A percentile compares a stretch with the other conserved stretches of the same genome.
Conservation (phyloP, 2,113 vertebrate genomes). For the Larimichthys crocea region DNA sequence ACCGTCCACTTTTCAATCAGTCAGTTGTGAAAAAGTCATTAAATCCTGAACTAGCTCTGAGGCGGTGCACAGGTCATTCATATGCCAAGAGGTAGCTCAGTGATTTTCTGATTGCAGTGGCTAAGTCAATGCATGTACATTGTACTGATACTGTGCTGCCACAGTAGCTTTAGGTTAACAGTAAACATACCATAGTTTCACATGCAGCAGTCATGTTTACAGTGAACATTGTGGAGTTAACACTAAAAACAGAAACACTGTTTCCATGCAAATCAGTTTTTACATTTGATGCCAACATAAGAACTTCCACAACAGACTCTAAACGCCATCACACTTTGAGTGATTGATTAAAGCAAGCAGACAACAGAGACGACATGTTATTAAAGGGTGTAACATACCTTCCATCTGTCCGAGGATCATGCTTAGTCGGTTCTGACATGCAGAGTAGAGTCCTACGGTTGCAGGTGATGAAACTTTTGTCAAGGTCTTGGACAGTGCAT, state of each 20-base stretch:
- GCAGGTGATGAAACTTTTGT: constrained; percentile 81
- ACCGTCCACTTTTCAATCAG: constrained; percentile 11
- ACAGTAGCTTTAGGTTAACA: not conserved
- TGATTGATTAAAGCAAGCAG: not conserved
- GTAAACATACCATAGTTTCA: constrained; percentile 4
- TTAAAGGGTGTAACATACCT: constrained; percentile 67
- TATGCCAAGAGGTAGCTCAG: not conserved
- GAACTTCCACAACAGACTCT: not conserved
- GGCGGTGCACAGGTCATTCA: not conserved
- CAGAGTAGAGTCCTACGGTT: constrained; percentile 87
- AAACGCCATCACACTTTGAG: not conserved
- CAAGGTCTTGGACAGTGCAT: constrained; percentile 85
- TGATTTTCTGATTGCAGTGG: not conserved
- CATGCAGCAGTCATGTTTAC: constrained; percentile 3
- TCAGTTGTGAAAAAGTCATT: constrained; percentile 2
- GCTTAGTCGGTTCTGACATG: constrained; percentile 82
- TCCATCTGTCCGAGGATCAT: constrained; percentile 80
- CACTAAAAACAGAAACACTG: not conserved
- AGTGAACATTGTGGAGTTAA: not conserved
- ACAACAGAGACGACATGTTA: not conserved
- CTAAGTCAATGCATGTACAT: not conserved
- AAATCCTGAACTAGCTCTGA: constrained; percentile 5
- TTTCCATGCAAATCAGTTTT: not conserved
- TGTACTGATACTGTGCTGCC: not conserved
- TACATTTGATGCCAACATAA: not conserved